A percentile compares a stretch with the other conserved stretches of the same genome.
Evolutionary conservation across 2,113 vertebrate species (phyloP).

Genomic region (Hemichromis elongatus): DNA sequence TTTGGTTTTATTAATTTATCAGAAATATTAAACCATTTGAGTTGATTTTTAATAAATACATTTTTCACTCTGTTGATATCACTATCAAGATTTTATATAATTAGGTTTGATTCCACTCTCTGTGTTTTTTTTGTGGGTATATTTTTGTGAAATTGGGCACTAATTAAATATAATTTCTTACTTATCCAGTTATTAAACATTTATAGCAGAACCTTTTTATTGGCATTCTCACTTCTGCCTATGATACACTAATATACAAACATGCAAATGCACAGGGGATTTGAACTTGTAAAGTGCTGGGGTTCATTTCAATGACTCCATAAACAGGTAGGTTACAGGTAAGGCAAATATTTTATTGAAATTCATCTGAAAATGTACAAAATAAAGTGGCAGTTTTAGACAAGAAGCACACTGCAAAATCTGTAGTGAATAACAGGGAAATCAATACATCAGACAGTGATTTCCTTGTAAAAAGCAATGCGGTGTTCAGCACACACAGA

Average conservation of each 20-base stretch:
- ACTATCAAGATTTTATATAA: not conserved
- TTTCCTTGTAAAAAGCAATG: not conserved
- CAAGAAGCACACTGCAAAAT: not conserved
- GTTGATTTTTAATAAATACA: not conserved
- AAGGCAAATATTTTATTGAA: not conserved
- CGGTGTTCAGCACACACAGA: not conserved
- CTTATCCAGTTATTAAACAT: not conserved
- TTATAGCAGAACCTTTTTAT: not conserved
- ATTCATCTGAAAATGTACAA: not conserved
- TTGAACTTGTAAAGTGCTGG: not conserved
- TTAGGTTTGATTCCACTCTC: fast-evolving
- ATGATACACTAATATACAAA: not conserved
- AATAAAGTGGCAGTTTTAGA: not conserved
- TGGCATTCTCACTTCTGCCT: not conserved
- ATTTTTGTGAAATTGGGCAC: not conserved
- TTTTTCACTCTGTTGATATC: not conserved
- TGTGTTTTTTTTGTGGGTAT: not conserved
- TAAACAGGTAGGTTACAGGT: not conserved
- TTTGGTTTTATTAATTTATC: not conserved
- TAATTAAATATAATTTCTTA: not conserved
- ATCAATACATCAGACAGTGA: conserved; percentile 2
- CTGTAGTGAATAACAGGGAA: not conserved
- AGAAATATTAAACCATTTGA: not conserved
- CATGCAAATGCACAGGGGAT: no score
- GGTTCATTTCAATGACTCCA: not conserved